Evolutionary conservation across 2,888 invertebrate genomes (phyloP).

Genomic region (Drosophila planitibia): DNA sequence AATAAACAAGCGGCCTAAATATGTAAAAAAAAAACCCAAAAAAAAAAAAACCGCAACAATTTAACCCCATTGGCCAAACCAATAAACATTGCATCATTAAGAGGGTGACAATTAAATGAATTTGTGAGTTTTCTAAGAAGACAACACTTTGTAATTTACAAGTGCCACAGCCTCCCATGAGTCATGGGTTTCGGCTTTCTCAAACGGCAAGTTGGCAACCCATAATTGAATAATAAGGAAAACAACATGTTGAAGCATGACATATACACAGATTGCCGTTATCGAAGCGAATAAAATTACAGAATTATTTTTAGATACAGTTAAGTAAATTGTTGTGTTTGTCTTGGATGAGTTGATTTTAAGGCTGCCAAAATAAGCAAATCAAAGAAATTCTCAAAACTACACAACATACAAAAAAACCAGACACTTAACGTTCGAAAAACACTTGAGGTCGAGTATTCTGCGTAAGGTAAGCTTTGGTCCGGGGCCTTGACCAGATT

Average conservation of each 20-base stretch:
- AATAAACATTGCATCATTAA: constrained; percentile 54
- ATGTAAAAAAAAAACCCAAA: neutral
- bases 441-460: constrained; percentile 56
- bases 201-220: constrained; percentile 19
- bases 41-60: neutral
- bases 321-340: constrained; percentile 76
- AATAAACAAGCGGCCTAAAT: constrained; percentile 17
- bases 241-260: constrained; percentile 13
- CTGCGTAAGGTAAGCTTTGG: constrained; percentile 27
- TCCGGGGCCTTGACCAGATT: constrained; percentile 40
- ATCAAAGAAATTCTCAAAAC: constrained; percentile 26
- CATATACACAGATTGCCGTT: constrained; percentile 11
- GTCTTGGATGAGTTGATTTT: constrained; percentile 48
- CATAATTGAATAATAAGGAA: constrained; percentile 45
- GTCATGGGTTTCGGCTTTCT: constrained; percentile 63
- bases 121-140: constrained; percentile 65
- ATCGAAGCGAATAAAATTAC: constrained; percentile 35
- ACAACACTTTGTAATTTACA: constrained; percentile 39
- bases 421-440: constrained; percentile 23
- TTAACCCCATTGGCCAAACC: constrained; percentile 44
- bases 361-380: constrained; percentile 36
- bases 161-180: constrained; percentile 50
- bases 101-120: constrained; percentile 22
- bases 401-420: neutral
- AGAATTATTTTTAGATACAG: constrained; percentile 67